phyloP scores from a whole-genome alignment of 2,888 invertebrate genomes.

The Ptychoptera contaminata region DNA sequence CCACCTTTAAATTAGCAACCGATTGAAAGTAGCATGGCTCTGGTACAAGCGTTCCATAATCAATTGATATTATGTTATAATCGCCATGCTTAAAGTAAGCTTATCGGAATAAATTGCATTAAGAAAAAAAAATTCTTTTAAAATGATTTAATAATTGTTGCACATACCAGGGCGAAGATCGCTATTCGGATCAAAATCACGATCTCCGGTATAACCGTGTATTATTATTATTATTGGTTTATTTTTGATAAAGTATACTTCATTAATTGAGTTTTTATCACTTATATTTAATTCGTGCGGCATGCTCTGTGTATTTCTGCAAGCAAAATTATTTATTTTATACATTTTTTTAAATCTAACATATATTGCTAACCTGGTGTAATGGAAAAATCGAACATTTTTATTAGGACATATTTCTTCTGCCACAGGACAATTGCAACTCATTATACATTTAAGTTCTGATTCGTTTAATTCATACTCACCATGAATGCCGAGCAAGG shows the following conservation, averaged over 20 bases:
- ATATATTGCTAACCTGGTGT: constrained; percentile 33
- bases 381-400: constrained; percentile 41
- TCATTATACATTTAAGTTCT: too few relatives aligned
- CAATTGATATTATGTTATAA: constrained; percentile 44
- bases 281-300: constrained; percentile 33
- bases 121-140: too few relatives aligned
- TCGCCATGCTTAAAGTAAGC: constrained; percentile 38
- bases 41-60: constrained; percentile 40
- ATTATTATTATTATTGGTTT: constrained; percentile 38
- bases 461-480: too few relatives aligned
- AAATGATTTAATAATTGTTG: too few relatives aligned
- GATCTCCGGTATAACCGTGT: constrained; percentile 47
- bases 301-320: constrained; percentile 20
- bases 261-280: constrained; percentile 24
- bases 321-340: background rate
- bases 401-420: constrained; percentile 33
- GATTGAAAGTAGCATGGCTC: constrained; percentile 44
- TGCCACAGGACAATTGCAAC: constrained; percentile 7
- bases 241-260: constrained; percentile 4
- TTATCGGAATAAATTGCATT: constrained; percentile 10
- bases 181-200: constrained; percentile 40
- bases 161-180: constrained; percentile 34
- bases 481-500: too few relatives aligned
- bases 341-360: background rate
- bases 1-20: constrained; percentile 38